Conservation (phyloP, 1,140 invertebrate genomes). For the Drosophila funebris region DNA sequence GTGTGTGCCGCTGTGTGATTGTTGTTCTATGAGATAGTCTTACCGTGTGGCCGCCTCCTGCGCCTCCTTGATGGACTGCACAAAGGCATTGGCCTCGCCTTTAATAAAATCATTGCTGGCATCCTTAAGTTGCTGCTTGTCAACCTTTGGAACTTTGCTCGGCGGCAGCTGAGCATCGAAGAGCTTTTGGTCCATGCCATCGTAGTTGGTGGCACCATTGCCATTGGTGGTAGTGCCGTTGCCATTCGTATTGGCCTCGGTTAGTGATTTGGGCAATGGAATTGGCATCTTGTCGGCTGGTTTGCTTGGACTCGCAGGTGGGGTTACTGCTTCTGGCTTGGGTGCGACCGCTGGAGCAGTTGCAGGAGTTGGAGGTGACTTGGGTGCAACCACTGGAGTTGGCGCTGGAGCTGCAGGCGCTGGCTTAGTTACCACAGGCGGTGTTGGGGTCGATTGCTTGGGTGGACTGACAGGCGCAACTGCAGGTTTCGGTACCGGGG, state of each 20-base stretch:
- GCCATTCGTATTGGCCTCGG: slow-evolving; percentile 59
- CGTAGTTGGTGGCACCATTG: slow-evolving; percentile 27
- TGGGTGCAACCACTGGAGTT: slow-evolving; percentile 24
- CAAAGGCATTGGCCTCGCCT: slow-evolving; percentile 66
- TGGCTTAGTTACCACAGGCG: slow-evolving; percentile 21
- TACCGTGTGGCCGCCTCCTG: slow-evolving; percentile 67
- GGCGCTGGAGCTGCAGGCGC: slow-evolving; percentile 17
- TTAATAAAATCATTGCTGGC: slow-evolving; percentile 75
- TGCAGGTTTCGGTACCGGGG: slow-evolving; percentile 37
- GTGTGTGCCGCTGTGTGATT: background rate
- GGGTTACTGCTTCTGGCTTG: slow-evolving; percentile 24
- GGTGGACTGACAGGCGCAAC: slow-evolving; percentile 37
- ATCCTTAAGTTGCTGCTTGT: slow-evolving; percentile 64
- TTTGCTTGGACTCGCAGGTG: slow-evolving; percentile 50
- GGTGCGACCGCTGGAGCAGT: slow-evolving; percentile 19
- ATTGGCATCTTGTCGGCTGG: slow-evolving; percentile 69
- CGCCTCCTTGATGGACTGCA: slow-evolving; percentile 71
- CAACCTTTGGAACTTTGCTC: slow-evolving; percentile 43
- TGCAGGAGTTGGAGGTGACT: slow-evolving; percentile 20
- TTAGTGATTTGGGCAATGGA: slow-evolving; percentile 64
- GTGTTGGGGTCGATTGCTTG: slow-evolving; percentile 22
- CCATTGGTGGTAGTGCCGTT: slow-evolving; percentile 56
- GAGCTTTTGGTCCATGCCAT: slow-evolving; percentile 51
- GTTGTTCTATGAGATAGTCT: slow-evolving; percentile 20
- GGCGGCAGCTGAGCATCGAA: slow-evolving; percentile 38